Evolutionary conservation across 1,140 invertebrate species (phyloP).

Genomic region (Plutomurus gul): DNA sequence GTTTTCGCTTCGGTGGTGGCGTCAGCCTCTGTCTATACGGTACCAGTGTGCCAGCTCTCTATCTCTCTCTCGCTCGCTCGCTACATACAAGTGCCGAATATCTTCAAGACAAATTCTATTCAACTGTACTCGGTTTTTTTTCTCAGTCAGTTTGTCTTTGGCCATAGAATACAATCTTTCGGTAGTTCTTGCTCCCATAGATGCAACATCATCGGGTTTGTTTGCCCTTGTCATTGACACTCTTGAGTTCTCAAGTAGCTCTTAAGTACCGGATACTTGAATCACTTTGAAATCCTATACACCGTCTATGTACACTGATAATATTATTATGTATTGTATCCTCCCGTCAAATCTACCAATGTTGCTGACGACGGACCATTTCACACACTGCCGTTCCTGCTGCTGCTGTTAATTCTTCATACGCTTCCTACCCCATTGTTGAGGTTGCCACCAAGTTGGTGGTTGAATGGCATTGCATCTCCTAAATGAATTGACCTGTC

Average conservation of each 20-base stretch:
- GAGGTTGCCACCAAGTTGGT: too few species aligned
- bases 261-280: conserved; percentile 25
- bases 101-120: too few species aligned
- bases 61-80: too few species aligned
- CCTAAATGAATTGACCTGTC: background rate
- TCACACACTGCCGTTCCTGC: background rate
- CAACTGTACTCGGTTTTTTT: too few species aligned
- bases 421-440: too few species aligned
- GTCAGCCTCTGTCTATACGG: background rate
- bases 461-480: background rate
- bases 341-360: background rate
- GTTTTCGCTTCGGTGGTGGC: background rate
- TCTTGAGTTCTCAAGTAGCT: conserved; percentile 13
- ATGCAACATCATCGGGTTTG: conserved; percentile 1
- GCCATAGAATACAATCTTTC: too few species aligned
- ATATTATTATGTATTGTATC: too few species aligned
- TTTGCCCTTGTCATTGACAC: conserved; percentile 25
- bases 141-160: too few species aligned
- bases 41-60: too few species aligned
- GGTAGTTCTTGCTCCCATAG: background rate
- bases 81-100: too few species aligned
- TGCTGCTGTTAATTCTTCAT: too few species aligned
- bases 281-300: conserved; percentile 8
- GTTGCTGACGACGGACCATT: background rate
- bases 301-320: background rate